These are phyloP conservation scores for Theropithecus gelada DNA, from an alignment of 2,113 vertebrate species.

Conservation along the genomic window DNA sequence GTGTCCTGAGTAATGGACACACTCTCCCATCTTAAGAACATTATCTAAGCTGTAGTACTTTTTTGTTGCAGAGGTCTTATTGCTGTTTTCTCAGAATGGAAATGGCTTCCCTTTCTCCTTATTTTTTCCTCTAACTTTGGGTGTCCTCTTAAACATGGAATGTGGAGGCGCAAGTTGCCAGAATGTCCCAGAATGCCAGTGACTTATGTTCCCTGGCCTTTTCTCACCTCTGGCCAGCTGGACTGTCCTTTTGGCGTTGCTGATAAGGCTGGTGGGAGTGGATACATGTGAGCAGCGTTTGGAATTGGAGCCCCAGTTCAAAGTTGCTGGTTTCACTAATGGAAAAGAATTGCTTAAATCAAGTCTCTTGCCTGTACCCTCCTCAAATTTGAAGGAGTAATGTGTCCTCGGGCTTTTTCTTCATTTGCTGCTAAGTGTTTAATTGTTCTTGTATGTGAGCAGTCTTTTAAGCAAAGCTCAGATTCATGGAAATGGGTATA, in stretches of 20 bases:
- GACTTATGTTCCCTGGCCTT: neutral
- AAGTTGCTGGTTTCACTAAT: neutral
- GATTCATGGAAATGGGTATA: neutral
- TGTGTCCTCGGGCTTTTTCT: neutral
- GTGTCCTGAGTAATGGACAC: neutral
- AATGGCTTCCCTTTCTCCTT: neutral
- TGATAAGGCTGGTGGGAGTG: neutral
- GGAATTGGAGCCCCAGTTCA: neutral
- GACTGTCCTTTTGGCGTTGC: neutral
- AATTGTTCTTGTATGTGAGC: neutral
- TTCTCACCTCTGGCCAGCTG: constrained; percentile 19
- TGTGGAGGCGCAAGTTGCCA: neutral
- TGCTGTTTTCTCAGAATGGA: neutral
- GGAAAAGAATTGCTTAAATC: neutral
- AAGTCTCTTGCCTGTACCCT: neutral
- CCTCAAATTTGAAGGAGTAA: neutral
- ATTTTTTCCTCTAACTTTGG: neutral
- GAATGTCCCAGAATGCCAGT: constrained; percentile 5
- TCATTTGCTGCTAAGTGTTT: neutral
- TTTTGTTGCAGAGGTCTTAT: neutral
- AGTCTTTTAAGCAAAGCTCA: neutral
- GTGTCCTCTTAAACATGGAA: neutral
- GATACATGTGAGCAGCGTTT: neutral
- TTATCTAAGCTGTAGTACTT: neutral
- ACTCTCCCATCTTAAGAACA: neutral